Evolutionary conservation across 2,797 vertebrate species (phyloP), one percentile per base, ranked within the genome.

Genomic region (Pithecia hirsuta): DNA sequence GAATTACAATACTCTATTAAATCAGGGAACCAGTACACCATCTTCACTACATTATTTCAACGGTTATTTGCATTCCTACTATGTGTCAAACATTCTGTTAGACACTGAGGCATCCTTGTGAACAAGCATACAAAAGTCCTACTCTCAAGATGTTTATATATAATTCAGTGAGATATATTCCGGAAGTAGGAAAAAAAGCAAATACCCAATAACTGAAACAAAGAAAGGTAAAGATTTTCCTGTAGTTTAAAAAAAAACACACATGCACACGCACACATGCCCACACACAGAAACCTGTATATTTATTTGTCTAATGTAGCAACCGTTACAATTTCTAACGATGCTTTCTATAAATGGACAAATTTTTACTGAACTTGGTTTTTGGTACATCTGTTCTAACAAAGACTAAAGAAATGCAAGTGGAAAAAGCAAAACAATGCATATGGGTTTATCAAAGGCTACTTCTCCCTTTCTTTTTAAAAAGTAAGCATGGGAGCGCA

Each of bases 401-500:
- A 93, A 76, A 78, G 83, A 39, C 89, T 46, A 70, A 93, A 95
- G 59, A 36, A n/a, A 85, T 6, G 4, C 90, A 93, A 94, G 19
- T 74, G 48, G n/a, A 91, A 93, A 93, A 95, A 81, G 52, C 52
- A 78, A 91, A 96, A 92, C 75, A 88, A 94, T 85, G 75, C 55
- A 72, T 39, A 24, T 14, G 26, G 75, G 57, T 44, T 80, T 90
- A 91, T 81, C 87, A 90, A 88, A 91, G 46, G 67, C 48, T 86
- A 74, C 70, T 59, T 86, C 36, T 22, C 46, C 55, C 57, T 70
- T 81, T 81, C 79, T 93, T 59, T 39, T 39, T 61, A 76, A 72
- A 82, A 48, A 91, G 30, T 36, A 83, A 67, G 48, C 39, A 50
- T 7, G 39, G 26, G 75, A 59, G 26, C 33, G 33, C 30, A 33